Percentiles rank a stretch among this genome's conserved stretches.
phyloP scores from a whole-genome alignment of 2,888 invertebrate species.

The Epirrhoe tristata region DNA sequence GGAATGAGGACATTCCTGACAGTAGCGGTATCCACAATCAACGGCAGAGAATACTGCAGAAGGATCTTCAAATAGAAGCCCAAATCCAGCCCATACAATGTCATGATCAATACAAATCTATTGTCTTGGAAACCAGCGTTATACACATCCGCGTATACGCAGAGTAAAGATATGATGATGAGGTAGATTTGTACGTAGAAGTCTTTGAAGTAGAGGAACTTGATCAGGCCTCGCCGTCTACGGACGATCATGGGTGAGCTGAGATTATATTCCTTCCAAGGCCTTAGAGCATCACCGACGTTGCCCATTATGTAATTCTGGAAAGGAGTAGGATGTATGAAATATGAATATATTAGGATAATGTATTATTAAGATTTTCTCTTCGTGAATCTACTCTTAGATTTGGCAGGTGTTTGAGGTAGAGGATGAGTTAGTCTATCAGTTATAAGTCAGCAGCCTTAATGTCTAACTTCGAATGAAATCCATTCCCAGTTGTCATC shows the following conservation, averaged over 20 bases:
- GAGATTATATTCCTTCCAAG: slow-evolving; percentile 36
- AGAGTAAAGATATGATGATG: slow-evolving; percentile 58
- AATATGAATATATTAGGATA: background rate
- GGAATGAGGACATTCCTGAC: slow-evolving; percentile 48
- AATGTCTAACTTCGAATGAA: too few relatives aligned
- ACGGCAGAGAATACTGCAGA: slow-evolving; percentile 55
- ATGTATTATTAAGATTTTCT: background rate
- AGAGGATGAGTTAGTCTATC: too few relatives aligned
- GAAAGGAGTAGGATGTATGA: background rate
- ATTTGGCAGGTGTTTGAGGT: too few relatives aligned
- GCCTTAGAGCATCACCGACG: slow-evolving; percentile 28
- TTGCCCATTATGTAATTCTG: slow-evolving; percentile 62
- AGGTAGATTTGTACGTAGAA: slow-evolving; percentile 58
- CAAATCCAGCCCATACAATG: slow-evolving; percentile 63
- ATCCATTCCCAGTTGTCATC: too few relatives aligned
- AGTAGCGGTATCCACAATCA: slow-evolving; percentile 45
- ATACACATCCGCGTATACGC: slow-evolving; percentile 65
- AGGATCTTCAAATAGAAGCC: slow-evolving; percentile 64
- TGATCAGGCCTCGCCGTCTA: slow-evolving; percentile 45
- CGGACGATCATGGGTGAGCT: slow-evolving; percentile 31
- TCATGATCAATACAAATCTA: slow-evolving; percentile 48
- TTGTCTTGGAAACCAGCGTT: slow-evolving; percentile 72
- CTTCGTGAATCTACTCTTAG: too few relatives aligned
- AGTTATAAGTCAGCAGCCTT: too few relatives aligned
- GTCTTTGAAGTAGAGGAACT: slow-evolving; percentile 54